Evolutionary conservation across 2,888 invertebrate genomes (phyloP).

Genomic region (Pandemis corylana): DNA sequence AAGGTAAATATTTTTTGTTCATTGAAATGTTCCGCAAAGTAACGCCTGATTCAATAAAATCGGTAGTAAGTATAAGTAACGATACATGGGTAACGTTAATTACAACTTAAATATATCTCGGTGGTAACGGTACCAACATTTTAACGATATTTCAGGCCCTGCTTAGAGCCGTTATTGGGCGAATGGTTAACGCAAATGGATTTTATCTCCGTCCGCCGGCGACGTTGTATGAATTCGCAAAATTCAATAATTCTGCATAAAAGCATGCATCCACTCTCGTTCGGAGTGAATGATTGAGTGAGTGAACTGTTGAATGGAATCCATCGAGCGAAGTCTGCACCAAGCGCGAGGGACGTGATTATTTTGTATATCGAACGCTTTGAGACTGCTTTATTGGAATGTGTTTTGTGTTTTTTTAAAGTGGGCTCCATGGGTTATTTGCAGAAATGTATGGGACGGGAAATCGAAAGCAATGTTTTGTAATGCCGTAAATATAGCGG

Average conservation of each 20-base stretch:
- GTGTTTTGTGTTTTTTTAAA: slow-evolving; percentile 51
- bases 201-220: slow-evolving; percentile 58
- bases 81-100: no score
- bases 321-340: slow-evolving; percentile 58
- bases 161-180: slow-evolving; percentile 34
- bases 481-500: no score
- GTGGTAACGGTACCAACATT: no score
- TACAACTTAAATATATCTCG: no score
- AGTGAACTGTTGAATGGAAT: slow-evolving; percentile 67
- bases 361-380: slow-evolving; percentile 62
- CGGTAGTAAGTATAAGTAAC: no score
- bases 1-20: no score
- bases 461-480: no score
- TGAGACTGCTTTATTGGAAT: slow-evolving; percentile 46
- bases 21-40: no score
- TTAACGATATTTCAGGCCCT: no score
- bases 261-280: slow-evolving; percentile 68
- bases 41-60: no score
- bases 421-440: no score
- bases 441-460: no score
- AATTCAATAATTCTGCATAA: slow-evolving; percentile 77
- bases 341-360: slow-evolving; percentile 62
- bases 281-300: slow-evolving; percentile 68
- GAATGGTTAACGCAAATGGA: slow-evolving; percentile 65
- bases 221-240: slow-evolving; percentile 64